These are phyloP conservation scores for Sebastes hopkinsi DNA, from an alignment of 2,797 vertebrate species.

Conservation along the genomic window DNA sequence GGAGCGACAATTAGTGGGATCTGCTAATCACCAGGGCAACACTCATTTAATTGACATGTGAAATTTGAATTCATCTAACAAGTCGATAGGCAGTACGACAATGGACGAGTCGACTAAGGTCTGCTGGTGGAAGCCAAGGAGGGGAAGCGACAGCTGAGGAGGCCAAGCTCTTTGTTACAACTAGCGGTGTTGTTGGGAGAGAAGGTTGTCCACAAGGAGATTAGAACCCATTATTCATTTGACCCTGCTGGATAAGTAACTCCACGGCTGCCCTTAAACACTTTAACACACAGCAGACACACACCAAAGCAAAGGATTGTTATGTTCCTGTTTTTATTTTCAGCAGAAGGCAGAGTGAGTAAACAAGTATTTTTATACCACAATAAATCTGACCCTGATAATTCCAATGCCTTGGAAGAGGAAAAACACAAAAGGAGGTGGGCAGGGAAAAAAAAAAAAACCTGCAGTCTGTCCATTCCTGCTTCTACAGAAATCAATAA, in stretches of 20 bases:
- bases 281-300: constrained; percentile 30
- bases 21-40: constrained; percentile 85
- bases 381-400: constrained; percentile 57
- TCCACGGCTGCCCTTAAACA: constrained; percentile 29
- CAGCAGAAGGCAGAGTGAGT: constrained; percentile 51
- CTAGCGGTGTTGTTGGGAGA: constrained; percentile 51
- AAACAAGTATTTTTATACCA: constrained; percentile 59
- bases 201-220: constrained; percentile 63
- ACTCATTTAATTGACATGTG: constrained; percentile 86
- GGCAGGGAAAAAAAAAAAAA: constrained; percentile 9
- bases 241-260: constrained; percentile 65
- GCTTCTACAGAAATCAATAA: constrained; percentile 76
- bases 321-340: constrained; percentile 32
- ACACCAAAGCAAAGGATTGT: constrained; percentile 27
- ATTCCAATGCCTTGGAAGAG: constrained; percentile 44
- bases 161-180: constrained; percentile 74
- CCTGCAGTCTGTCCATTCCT: constrained; percentile 46
- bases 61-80: constrained; percentile 85
- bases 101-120: constrained; percentile 64
- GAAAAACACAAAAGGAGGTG: constrained; percentile 43
- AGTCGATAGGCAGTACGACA: constrained; percentile 77
- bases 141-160: constrained; percentile 71
- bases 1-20: constrained; percentile 84
- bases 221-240: constrained; percentile 73
- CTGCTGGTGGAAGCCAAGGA: constrained; percentile 60